Evolutionary conservation across 2,888 invertebrate genomes (phyloP), one percentile per base, ranked within the genome.

Genomic region (Caenorhabditis doughertyi): DNA sequence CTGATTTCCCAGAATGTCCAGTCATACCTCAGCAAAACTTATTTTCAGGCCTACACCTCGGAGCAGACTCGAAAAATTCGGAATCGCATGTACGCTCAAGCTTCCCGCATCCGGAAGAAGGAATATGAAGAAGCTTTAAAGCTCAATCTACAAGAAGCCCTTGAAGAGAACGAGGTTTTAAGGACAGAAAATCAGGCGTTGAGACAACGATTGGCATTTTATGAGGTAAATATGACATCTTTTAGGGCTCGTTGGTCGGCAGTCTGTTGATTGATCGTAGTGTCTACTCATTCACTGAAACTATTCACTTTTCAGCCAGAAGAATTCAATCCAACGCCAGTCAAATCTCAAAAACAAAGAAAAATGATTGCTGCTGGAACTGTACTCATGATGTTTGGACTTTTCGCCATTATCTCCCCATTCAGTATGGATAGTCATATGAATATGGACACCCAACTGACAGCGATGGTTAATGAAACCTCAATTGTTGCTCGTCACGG

Each of bases 31-130:
- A 35, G 9, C 2, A 3, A 35, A 35, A 35, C 4, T 21, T 8
- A 51, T 65, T 67, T 85, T 9, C 51, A 84, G 83, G 56, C 58
- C 1, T 87, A 64, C 70, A 44, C 82, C 18, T 58, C 70, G 9
- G 85, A 85, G 42, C 74, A 88, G 74, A 82, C 80, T 18, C 65
- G 89, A 3, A 88, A 88, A 47, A 83, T 86, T 21, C 83, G 85
- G 35, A 90, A 90, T 58, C 79, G 90, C 27, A 87, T 85, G 47
- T 86, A 88, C 25, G 90, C 90, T 0, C 90, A 90, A 72, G 80
- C 80, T 1, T 89, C 89, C 1, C 74, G 90, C 2, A 62, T 79
- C 11, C 72, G 85, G 8, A 87, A 89, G 60, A 77, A 84, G 49
- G 67, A 82, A 16, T 81, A 39, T 2, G 82, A 77, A 7, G 68